Base-by-base conservation (phyloP, 2,888 invertebrate genomes). In the Hecatera dysodea region DNA sequence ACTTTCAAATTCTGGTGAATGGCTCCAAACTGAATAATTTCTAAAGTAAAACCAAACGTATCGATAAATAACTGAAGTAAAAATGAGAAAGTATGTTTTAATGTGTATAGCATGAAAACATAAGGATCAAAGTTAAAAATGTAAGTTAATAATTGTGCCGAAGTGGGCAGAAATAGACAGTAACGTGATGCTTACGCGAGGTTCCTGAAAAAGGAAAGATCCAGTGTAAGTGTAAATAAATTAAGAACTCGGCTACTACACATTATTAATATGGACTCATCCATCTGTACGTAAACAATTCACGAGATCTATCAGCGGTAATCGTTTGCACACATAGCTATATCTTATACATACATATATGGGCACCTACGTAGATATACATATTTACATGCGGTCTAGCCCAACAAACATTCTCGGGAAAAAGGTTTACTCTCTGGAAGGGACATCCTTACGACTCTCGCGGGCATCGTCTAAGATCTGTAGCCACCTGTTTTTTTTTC, bases 381-480 rank as follows among this genome's bases (percentile, higher is more conserved):
- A n/a, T 75, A 75, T 78, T 74, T 67, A 67, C 71, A 80, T 72
- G 64, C 42, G 75, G 78, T 78, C 78, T 79, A 73, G 70, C 78
- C 80, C 74, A 56, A 70, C 74, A 83, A 84, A 85, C 83, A 83
- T 86, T 85, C 77, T 77, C 74, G 61, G 57, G 50, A 84, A 86
- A 91, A 91, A 88, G 90, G 91, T 90, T 89, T 83, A 76, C 83
- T 84, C 82, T 84, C 83, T 86, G 84, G 84, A 87, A 90, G 89
- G 91, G 89, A 86, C 89, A 87, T 80, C 86, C 84, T 90, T 89
- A 93, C 86, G 88, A 80, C 86, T 86, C 93, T 88, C 93, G 61
- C 27, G 92, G 91, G 93, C 72, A 85, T 87, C 87, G 87, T 90
- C 81, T 80, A 74, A 86, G 84, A 85, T 87, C 83, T 88, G 87